Percentiles rank a stretch among this genome's conserved stretches.
Conservation (phyloP, 2,113 vertebrate genomes). For the Oxyura jamaicensis region DNA sequence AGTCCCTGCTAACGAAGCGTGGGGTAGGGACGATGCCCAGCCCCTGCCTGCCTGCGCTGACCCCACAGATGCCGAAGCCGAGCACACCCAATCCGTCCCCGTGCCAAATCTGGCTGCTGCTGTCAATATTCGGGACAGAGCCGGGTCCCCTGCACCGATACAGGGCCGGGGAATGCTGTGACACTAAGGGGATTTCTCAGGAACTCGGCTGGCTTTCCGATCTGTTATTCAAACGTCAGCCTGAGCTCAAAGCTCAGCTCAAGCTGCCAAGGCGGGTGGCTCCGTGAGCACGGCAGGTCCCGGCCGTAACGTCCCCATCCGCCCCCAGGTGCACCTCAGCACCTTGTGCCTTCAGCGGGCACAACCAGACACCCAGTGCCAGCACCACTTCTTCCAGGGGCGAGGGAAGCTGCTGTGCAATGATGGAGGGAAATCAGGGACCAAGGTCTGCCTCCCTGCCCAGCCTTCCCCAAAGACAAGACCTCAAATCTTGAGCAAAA, state of each 20-base stretch:
- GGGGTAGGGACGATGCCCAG: background rate
- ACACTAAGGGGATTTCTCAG: background rate
- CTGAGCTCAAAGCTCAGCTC: background rate
- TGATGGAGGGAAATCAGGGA: background rate
- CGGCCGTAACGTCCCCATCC: background rate
- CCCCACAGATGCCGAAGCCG: background rate
- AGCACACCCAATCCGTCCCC: background rate
- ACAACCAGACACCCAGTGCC: fast-evolving
- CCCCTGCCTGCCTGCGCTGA: too few species aligned
- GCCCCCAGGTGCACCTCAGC: background rate
- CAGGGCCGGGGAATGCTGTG: background rate
- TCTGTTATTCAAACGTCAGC: background rate
- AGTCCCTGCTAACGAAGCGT: fast-evolving
- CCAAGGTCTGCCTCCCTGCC: background rate
- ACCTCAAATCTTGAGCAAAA: background rate
- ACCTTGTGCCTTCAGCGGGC: too few species aligned
- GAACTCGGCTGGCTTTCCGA: background rate
- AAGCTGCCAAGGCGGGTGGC: fast-evolving
- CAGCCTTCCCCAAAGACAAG: background rate
- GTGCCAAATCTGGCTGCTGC: background rate
- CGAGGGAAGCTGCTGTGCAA: fast-evolving
- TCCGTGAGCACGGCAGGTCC: fast-evolving
- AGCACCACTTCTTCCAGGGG: background rate
- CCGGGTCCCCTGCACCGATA: background rate
- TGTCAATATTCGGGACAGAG: background rate